Base-by-base conservation (phyloP, 2,888 invertebrate genomes). In the Epirrhoe alternata region DNA sequence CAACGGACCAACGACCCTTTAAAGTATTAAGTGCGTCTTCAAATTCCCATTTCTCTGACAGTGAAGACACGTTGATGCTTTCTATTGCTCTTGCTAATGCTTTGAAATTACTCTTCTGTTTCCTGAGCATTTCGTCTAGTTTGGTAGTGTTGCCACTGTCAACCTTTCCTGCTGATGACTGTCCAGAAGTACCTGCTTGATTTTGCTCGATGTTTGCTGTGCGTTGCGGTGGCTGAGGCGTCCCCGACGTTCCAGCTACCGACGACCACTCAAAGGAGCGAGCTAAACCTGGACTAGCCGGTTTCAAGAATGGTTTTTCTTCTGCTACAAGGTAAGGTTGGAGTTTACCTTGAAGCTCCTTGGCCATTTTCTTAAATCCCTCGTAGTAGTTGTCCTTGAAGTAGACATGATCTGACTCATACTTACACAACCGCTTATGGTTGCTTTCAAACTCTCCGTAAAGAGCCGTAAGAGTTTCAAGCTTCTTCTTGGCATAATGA, bases 1-100 rank as follows among this genome's bases (percentile, higher is more conserved):
- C 70, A 14, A 57, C 65, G 5, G 68, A 24, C 72, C 74, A 74
- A 6, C 71, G 59, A 0, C 67, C 35, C 5, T 72, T 47, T 7
- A 72, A 38, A 1, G 63, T 53, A 33, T 49, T 51, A 10, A 64
- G 31, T 1, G 55, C 42, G 35, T 70, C 64, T 54, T 70, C 62
- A 31, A 61, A 65, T 31, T 68, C 65, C 61, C 68, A 68, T 50
- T 64, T 61, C 45, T 55, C 61, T 31, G 54, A 45, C n/a, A 61
- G 1, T 5, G 42, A 30, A n/a, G 38, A 42, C 5, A 55, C 14
- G 47, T 61, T 35, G 14, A 55, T 50, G 42, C 45, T 54, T 7
- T 17, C 45, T 42, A 61, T 17, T 47, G 54, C 35, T 30, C 61
- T 17, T 12, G 30, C 12, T 8, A 61, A 49, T 6, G 54, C 61